Evolutionary conservation across 2,113 vertebrate species (phyloP), one percentile per base, ranked within the genome.

Genomic region (Macrotus californicus): DNA sequence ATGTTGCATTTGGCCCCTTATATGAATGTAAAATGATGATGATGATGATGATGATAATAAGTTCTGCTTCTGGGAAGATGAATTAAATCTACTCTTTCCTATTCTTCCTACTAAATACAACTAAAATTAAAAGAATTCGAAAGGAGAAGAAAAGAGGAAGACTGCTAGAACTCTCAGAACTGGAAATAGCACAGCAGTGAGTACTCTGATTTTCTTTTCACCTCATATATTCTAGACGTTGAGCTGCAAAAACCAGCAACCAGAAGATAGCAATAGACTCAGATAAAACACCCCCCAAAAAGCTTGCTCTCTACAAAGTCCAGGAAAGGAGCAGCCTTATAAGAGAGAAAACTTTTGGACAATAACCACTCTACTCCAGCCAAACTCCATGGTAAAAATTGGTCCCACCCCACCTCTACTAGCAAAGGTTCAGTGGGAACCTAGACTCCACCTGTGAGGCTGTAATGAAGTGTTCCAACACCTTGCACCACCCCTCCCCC

Each of bases 401-500:
- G 54, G 21, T 21, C 26, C 14, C 22, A 22, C 56, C 39, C 46
- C 3, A 10, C 2, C 3, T 1, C 34, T 43, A 31, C 12, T 16
- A 41, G 22, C 19, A 61, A 41, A 48, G 16, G 5, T 34, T 34
- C 5, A 66, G 34, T n/a, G 18, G 43, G 26, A 6, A n/a, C 16
- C 16, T 4, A 50, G 24, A 89, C 3, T 39, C 24, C 7, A 22
- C 26, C 34, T 1, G 0, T 16, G 21, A 75, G 41, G 21, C 77
- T 86, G 1, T 76, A 22, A 50, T 22, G 54, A 59, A 48, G 7
- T 56, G 2, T 16, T 18, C 9, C 19, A 75, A 50, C 3, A 24
- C 24, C 18, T 0, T 29, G 14, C 15, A n/a, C 31, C 24, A n/a
- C 22, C 5, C 6, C n/a, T 2, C 10, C 29, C 12, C 67, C 18